phyloP scores from a whole-genome alignment of 2,113 vertebrate genomes.

The Sander vitreus region DNA sequence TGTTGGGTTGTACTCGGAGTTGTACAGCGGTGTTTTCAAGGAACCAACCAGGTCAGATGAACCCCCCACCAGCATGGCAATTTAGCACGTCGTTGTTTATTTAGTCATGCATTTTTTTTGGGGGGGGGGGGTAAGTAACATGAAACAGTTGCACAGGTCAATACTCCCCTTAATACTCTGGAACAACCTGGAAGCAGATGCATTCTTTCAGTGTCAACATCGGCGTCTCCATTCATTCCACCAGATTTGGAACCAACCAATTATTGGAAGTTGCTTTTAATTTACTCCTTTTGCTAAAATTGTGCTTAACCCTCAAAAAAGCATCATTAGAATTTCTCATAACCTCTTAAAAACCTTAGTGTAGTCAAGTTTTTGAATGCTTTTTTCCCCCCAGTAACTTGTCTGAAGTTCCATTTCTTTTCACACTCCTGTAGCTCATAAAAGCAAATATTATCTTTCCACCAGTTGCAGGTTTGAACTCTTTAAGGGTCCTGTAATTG shows the following conservation, averaged over 20 bases:
- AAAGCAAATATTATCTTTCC: neutral
- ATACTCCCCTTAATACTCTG: neutral
- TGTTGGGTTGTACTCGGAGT: no score
- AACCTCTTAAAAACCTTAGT: neutral
- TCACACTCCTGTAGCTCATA: neutral
- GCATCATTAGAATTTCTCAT: no score
- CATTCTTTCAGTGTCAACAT: neutral
- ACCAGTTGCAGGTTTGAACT: neutral
- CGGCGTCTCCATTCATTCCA: neutral
- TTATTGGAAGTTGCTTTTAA: no score
- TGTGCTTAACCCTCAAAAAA: no score
- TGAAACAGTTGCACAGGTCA: slow-evolving; percentile 17
- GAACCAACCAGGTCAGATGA: neutral
- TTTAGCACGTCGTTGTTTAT: slow-evolving; percentile 36
- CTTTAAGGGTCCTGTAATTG: neutral
- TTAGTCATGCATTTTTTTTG: slow-evolving; percentile 60
- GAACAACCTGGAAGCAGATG: neutral
- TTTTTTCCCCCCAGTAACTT: no score
- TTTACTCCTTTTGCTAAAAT: no score
- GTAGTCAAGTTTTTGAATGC: neutral
- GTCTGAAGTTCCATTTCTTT: neutral
- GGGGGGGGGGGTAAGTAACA: slow-evolving; percentile 4
- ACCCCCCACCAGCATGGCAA: neutral
- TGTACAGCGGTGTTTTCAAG: neutral
- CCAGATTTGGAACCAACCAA: neutral